Evolutionary conservation across 2,888 invertebrate genomes (phyloP).

Genomic region (Gonocerus acuteangulatus): DNA sequence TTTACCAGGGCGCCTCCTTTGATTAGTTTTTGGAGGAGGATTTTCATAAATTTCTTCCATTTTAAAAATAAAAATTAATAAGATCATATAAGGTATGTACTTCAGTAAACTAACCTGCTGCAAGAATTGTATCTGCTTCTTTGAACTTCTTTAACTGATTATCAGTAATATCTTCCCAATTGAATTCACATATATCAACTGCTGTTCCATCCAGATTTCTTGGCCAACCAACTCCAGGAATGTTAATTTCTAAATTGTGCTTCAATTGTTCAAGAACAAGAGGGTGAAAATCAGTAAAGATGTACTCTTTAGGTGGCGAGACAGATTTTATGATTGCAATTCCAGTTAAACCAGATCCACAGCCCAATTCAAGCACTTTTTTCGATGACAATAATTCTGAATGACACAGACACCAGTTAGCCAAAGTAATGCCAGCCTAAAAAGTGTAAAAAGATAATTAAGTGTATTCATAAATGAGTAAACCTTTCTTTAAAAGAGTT

Average conservation of each 20-base stretch:
- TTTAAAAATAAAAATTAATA: slow-evolving; percentile 34
- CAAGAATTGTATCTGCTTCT: slow-evolving; percentile 37
- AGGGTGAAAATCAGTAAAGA: slow-evolving; percentile 62
- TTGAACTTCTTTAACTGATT: slow-evolving; percentile 9
- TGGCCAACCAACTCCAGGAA: slow-evolving; percentile 13
- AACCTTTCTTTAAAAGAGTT: no score
- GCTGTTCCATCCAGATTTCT: slow-evolving; percentile 23
- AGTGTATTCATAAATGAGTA: no score
- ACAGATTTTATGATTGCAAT: slow-evolving; percentile 50
- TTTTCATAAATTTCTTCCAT: slow-evolving; percentile 11
- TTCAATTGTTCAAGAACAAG: slow-evolving; percentile 56
- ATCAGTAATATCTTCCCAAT: slow-evolving; percentile 34
- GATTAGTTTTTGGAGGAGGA: background rate
- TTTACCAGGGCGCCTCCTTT: slow-evolving; percentile 20
- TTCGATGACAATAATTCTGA: slow-evolving; percentile 49
- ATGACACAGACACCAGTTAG: slow-evolving; percentile 62
- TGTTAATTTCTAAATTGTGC: slow-evolving; percentile 50
- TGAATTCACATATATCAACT: slow-evolving; percentile 31
- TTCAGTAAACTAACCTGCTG: slow-evolving; percentile 37
- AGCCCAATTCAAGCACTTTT: slow-evolving; percentile 62
- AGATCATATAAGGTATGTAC: background rate
- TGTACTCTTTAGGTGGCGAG: slow-evolving; percentile 47
- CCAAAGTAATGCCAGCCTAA: slow-evolving; percentile 60
- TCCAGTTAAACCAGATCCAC: slow-evolving; percentile 65
- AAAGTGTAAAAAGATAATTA: slow-evolving; percentile 38